Evolutionary conservation across 2,888 invertebrate genomes (phyloP), one percentile per base, ranked within the genome.

Genomic region (Hydrotaea cyrtoneurina): DNA sequence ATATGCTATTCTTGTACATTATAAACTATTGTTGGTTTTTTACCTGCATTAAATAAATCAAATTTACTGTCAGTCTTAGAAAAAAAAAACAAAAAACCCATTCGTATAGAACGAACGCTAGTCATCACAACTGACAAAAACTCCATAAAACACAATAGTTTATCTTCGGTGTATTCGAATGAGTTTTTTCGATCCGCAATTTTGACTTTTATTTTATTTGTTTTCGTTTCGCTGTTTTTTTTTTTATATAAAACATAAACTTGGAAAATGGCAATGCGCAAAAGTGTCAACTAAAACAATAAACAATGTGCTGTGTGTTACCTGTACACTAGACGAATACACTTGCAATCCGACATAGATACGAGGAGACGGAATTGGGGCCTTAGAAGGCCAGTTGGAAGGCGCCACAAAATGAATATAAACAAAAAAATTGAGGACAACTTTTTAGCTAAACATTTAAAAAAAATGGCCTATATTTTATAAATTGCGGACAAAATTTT

Each of bases 281-380:
- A 85, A 84, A 82, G 82, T 85, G 85, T 85, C 85, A 85, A 82
- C 79, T 77, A 46, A 64, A 74, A 74, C 82, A 79, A 82, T 82
- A 82, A 85, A 85, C 82, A 69, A 80, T 74, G 76, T 4, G 31
- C 31, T 31, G 79, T 55, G n/a, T n/a, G n/a, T 77, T 74, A 85
- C 82, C 84, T 85, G 55, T 55, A 74, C 59, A 55, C 55, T n/a
- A n/a, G n/a, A n/a, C n/a, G n/a, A n/a, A n/a, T n/a, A n/a, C n/a
- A n/a, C n/a, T n/a, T n/a, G n/a, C n/a, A n/a, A n/a, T n/a, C n/a
- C n/a, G n/a, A n/a, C n/a, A n/a, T n/a, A n/a, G n/a, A n/a, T n/a
- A n/a, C n/a, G n/a, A n/a, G n/a, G n/a, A n/a, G n/a, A n/a, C n/a
- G n/a, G n/a, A n/a, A n/a, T n/a, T n/a, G n/a, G n/a, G n/a, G n/a